phyloP scores from a whole-genome alignment of 23 tunicate genomes.

The Botrylloides violaceus region DNA sequence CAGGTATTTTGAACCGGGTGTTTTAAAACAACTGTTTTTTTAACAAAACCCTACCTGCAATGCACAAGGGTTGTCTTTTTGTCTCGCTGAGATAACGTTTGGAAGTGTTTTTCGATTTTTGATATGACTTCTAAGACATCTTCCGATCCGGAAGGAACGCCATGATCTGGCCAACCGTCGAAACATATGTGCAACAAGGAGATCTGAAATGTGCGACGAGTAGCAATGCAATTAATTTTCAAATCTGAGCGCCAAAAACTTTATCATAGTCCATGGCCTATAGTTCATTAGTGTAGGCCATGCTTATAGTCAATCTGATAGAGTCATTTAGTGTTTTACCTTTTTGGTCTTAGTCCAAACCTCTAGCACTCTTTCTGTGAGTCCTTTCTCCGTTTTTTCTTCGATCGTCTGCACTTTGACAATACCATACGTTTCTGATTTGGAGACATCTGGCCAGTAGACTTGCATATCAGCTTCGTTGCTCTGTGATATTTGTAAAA shows the following conservation, averaged over 20 bases:
- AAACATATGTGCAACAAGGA: background rate
- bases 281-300: no score
- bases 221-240: no score
- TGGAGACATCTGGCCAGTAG: background rate
- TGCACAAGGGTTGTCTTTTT: conserved; percentile 1
- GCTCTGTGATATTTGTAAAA: no score
- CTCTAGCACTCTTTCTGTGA: conserved; percentile 21
- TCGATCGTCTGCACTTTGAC: conserved; percentile 16
- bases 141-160: background rate
- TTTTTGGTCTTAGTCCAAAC: conserved; percentile 14
- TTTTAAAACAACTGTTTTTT: no score
- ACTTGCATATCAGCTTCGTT: background rate
- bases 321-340: conserved; percentile 1
- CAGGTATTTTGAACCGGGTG: no score
- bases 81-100: background rate
- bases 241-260: no score
- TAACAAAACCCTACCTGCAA: conserved; percentile 1
- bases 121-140: conserved; percentile 7
- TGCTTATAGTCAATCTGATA: no score
- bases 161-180: conserved; percentile 18
- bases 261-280: no score
- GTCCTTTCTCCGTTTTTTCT: conserved; percentile 2
- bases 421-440: background rate
- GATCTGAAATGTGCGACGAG: background rate
- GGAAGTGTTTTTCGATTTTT: conserved; percentile 5